These are phyloP conservation scores for Cataglyphis hispanica DNA, from an alignment of 1,140 invertebrate genomes.

Conservation along the genomic window DNA sequence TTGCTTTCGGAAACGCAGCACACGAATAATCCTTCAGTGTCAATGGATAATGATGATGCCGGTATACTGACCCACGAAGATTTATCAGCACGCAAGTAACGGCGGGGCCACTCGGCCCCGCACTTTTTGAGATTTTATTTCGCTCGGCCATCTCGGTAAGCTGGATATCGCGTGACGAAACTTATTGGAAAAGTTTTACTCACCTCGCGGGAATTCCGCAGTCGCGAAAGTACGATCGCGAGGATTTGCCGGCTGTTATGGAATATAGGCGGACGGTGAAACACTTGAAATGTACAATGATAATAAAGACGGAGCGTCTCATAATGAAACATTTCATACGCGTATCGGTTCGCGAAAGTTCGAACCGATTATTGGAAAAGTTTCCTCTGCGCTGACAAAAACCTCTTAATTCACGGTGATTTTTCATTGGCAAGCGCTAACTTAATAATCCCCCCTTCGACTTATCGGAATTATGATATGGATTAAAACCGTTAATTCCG, in stretches of 20 bases:
- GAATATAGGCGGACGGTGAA: conserved; percentile 17
- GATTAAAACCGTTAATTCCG: conserved; percentile 28
- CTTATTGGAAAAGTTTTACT: conserved; percentile 40
- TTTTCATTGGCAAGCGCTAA: conserved; percentile 36
- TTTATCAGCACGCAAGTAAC: conserved; percentile 36
- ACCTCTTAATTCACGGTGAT: conserved; percentile 47
- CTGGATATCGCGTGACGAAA: conserved; percentile 67
- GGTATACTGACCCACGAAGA: background rate
- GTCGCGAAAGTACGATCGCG: conserved; percentile 27
- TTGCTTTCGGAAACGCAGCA: background rate
- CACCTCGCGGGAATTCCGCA: conserved; percentile 9
- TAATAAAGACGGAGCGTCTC: conserved; percentile 48
- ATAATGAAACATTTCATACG: conserved; percentile 54
- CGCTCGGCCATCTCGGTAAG: conserved; percentile 39
- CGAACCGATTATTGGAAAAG: conserved; percentile 49
- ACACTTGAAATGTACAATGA: conserved; percentile 56
- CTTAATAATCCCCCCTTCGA: conserved; percentile 20
- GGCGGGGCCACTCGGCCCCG: background rate
- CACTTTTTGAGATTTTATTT: conserved; percentile 58
- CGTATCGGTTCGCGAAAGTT: conserved; percentile 34
- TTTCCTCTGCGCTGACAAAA: conserved; percentile 38
- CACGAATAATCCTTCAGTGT: conserved; percentile 31
- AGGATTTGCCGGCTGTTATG: conserved; percentile 45
- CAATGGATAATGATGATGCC: conserved; percentile 45
- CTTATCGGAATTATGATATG: conserved; percentile 11